phyloP scores from a whole-genome alignment of 30 jellyfish, hydroid and myxozoan species.

The Cassiopea andromeda region DNA sequence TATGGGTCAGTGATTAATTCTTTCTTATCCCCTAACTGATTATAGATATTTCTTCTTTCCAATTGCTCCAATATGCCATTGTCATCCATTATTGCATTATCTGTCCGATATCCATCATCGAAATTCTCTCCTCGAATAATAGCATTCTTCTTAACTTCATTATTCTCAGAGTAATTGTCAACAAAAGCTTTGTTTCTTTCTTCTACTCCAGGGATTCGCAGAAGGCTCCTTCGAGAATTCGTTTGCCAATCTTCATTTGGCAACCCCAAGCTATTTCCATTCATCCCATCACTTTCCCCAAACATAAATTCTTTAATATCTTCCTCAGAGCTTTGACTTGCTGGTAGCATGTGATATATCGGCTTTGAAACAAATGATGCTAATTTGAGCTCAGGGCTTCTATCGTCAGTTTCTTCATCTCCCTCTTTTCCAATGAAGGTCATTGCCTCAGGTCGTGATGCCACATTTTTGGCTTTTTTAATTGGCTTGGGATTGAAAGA shows the following conservation, averaged over 20 bases:
- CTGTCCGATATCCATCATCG: not conserved
- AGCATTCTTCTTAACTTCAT: constrained; percentile 13
- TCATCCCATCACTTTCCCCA: constrained; percentile 11
- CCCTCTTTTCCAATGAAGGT: constrained; percentile 77
- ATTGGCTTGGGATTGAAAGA: constrained; percentile 68
- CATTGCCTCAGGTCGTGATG: constrained; percentile 75
- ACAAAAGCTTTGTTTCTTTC: not conserved
- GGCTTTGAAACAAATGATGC: constrained; percentile 93
- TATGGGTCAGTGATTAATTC: constrained; percentile 70
- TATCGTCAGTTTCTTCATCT: constrained; percentile 53
- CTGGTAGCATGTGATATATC: constrained; percentile 68
- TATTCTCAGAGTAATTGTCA: constrained; percentile 3
- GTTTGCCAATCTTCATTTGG: constrained; percentile 71
- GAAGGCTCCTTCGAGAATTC: constrained; percentile 18
- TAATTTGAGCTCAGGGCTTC: constrained; percentile 79
- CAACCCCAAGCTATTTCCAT: constrained; percentile 40
- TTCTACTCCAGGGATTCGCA: constrained; percentile 24
- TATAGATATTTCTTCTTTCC: constrained; percentile 4
- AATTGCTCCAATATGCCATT: constrained; percentile 20
- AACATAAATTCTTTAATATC: constrained; percentile 61
- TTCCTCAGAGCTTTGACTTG: constrained; percentile 27
- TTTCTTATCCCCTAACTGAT: constrained; percentile 53
- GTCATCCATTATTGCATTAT: constrained; percentile 10
- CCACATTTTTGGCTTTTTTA: constrained; percentile 29
- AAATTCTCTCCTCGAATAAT: not conserved